Evolutionary conservation across 2,113 vertebrate genomes (phyloP).

Genomic region (Drymodes brunneopygia): DNA sequence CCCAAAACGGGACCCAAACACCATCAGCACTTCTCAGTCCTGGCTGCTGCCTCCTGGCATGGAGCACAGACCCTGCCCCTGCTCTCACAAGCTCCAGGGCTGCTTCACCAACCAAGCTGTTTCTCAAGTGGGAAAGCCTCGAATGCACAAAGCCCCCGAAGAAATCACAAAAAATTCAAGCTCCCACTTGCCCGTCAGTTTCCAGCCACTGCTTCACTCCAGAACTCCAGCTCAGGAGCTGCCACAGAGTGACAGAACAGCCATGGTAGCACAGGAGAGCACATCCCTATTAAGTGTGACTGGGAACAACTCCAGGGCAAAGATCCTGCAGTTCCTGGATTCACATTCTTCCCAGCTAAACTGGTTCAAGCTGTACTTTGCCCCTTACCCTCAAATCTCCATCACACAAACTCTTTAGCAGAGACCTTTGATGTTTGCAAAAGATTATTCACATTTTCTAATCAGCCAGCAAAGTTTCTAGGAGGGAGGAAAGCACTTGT

Average conservation of each 20-base stretch:
- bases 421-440: neutral
- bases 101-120: neutral
- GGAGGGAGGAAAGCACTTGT: slow-evolving; percentile 55
- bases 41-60: neutral
- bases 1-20: neutral
- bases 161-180: neutral
- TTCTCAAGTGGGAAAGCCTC: neutral
- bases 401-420: neutral
- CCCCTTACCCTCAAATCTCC: neutral
- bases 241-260: neutral
- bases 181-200: neutral
- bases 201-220: neutral
- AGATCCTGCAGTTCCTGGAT: neutral
- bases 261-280: neutral
- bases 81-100: fast-evolving
- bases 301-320: neutral
- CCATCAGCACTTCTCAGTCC: neutral
- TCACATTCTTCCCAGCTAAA: neutral
- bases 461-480: slow-evolving; percentile 7
- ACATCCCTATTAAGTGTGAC: neutral
- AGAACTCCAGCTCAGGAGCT: neutral
- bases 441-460: slow-evolving; percentile 14
- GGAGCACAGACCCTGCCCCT: neutral
- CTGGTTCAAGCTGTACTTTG: neutral
- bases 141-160: fast-evolving